Conservation (phyloP, 2,888 invertebrate species). For the Dilophus febrilis region DNA sequence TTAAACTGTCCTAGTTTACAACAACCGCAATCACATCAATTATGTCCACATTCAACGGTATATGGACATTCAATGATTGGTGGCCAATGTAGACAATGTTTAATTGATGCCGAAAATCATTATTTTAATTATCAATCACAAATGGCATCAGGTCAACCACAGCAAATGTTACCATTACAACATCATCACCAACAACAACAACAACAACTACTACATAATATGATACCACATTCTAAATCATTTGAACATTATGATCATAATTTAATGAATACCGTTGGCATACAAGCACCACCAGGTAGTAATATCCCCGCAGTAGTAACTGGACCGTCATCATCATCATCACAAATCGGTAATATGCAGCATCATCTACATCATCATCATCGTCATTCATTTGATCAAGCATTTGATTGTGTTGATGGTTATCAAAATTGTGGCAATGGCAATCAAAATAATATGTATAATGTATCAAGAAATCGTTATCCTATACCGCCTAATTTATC, state of each 20-base stretch:
- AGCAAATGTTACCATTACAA: too few relatives aligned
- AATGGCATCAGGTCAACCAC: constrained; percentile 7
- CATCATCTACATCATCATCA: constrained; percentile 21
- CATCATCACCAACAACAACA: constrained; percentile 4
- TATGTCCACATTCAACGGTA: too few relatives aligned
- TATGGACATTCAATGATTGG: too few relatives aligned
- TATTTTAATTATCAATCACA: too few relatives aligned
- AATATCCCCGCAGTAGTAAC: too few relatives aligned
- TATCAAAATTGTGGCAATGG: constrained; percentile 10
- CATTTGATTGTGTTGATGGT: constrained; percentile 24
- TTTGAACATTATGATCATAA: constrained; percentile 24
- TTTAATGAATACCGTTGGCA: constrained; percentile 16
- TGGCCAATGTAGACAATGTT: too few relatives aligned
- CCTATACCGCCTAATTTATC: constrained; percentile 28
- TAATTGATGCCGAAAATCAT: too few relatives aligned
- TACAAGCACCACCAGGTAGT: neutral
- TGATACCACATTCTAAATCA: constrained; percentile 29
- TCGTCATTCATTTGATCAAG: constrained; percentile 29
- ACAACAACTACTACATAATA: constrained; percentile 3
- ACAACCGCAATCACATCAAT: too few relatives aligned
- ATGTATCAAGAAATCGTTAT: constrained; percentile 28
- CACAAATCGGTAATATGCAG: too few relatives aligned
- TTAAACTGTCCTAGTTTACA: too few relatives aligned
- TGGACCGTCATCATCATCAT: too few relatives aligned
- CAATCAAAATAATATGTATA: constrained; percentile 19